phyloP scores from a whole-genome alignment of 2,888 invertebrate species.

The Neoascia interrupta region DNA sequence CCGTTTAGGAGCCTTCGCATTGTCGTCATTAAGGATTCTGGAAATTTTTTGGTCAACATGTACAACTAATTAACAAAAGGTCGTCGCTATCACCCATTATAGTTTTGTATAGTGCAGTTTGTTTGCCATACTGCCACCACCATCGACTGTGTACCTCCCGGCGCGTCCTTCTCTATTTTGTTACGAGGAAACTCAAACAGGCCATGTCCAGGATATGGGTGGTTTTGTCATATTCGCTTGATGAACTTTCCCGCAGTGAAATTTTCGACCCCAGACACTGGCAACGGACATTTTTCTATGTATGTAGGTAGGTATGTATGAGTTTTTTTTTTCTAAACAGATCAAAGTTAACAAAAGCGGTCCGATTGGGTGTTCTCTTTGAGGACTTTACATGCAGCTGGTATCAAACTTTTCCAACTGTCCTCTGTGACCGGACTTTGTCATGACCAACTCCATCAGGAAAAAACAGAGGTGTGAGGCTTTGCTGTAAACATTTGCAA shows the following conservation, averaged over 20 bases:
- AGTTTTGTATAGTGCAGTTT: slow-evolving; percentile 55
- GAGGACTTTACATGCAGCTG: slow-evolving; percentile 55
- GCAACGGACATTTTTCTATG: slow-evolving; percentile 9
- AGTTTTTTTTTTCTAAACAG: slow-evolving; percentile 49
- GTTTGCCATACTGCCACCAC: slow-evolving; percentile 29
- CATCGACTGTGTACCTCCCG: not conserved
- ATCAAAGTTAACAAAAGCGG: slow-evolving; percentile 62
- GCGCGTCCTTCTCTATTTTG: too few relatives aligned
- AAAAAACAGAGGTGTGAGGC: too few relatives aligned
- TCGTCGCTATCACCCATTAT: slow-evolving; percentile 64
- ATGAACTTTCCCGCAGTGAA: slow-evolving; percentile 65
- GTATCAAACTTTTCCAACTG: slow-evolving; percentile 32
- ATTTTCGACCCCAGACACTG: slow-evolving; percentile 33
- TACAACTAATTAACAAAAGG: slow-evolving; percentile 70
- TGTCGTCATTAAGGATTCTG: slow-evolving; percentile 67
- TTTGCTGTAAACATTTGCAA: slow-evolving; percentile 29
- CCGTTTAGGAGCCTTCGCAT: slow-evolving; percentile 57
- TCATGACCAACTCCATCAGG: too few relatives aligned
- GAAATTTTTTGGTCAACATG: slow-evolving; percentile 67
- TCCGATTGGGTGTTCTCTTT: slow-evolving; percentile 64
- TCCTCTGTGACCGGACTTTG: slow-evolving; percentile 44
- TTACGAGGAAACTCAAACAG: slow-evolving; percentile 55
- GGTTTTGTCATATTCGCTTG: slow-evolving; percentile 68
- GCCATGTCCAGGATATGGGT: slow-evolving; percentile 55
- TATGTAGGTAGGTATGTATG: not conserved